Percentiles rank a stretch among this genome's conserved stretches.
These are phyloP conservation scores for Pithecia hirsuta DNA, from an alignment of 2,797 vertebrate genomes.

Conservation along the genomic window DNA sequence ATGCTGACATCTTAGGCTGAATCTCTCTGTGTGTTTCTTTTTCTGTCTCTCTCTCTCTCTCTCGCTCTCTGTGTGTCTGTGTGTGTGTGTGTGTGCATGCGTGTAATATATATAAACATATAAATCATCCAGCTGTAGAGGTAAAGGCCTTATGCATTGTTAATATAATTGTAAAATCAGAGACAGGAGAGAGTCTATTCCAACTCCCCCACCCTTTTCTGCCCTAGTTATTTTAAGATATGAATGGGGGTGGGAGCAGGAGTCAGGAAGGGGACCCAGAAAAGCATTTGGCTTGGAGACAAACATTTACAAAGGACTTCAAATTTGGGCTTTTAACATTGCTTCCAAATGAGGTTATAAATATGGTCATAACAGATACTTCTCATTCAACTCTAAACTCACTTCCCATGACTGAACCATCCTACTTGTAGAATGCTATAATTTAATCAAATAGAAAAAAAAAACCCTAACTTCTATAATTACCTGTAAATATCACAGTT, in stretches of 20 bases:
- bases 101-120: not conserved
- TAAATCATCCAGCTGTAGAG: not conserved
- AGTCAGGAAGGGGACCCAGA: not conserved
- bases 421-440: not conserved
- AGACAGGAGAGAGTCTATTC: not conserved
- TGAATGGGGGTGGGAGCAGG: not conserved
- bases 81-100: not conserved
- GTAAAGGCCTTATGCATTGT: not conserved
- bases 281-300: slow-evolving; percentile 21
- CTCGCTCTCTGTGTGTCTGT: not conserved
- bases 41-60: not conserved
- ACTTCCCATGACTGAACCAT: not conserved
- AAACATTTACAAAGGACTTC: slow-evolving; percentile 36
- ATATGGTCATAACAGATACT: not conserved
- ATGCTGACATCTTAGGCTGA: not conserved
- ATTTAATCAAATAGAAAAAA: slow-evolving; percentile 1
- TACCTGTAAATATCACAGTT: not conserved
- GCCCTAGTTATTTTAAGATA: not conserved
- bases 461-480: not conserved
- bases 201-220: not conserved
- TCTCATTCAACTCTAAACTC: not conserved
- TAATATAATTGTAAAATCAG: slow-evolving; percentile 51
- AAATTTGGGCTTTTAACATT: slow-evolving; percentile 23
- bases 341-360: slow-evolving; percentile 16
- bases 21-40: not conserved